phyloP scores from a whole-genome alignment of 2,888 invertebrate species.

The Diaphora mendica region DNA sequence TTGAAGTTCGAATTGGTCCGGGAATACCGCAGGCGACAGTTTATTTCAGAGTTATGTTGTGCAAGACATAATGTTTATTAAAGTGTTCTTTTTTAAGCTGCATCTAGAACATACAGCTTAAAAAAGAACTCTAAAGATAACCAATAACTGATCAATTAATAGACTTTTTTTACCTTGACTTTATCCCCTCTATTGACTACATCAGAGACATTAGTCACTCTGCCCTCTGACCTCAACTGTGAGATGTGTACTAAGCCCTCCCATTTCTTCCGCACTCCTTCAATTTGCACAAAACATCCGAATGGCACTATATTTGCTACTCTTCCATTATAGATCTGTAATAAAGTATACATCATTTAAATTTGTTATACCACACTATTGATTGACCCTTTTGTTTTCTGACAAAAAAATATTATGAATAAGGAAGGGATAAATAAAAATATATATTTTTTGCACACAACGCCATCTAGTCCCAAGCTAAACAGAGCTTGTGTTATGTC shows the following conservation, averaged over 20 bases:
- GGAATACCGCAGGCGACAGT: no score
- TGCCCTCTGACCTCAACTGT: constrained; percentile 95
- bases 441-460: no score
- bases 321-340: constrained; percentile 95
- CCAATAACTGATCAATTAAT: neutral
- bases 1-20: no score
- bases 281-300: constrained; percentile 98
- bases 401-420: no score
- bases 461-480: no score
- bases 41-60: no score
- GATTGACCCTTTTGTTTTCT: neutral
- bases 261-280: constrained; percentile 95
- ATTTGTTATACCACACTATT: neutral
- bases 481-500: no score
- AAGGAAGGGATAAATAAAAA: no score
- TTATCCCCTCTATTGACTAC: constrained; percentile 96
- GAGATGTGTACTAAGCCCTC: constrained; percentile 99
- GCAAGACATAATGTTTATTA: no score
- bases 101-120: no score
- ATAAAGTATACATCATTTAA: constrained; percentile 27
- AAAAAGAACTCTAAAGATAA: no score
- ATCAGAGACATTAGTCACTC: constrained; percentile 97
- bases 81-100: no score
- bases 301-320: constrained; percentile 99
- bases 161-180: constrained; percentile 89